Conservation (phyloP, 2,113 vertebrate species). For the Paraplagusia blochii region DNA sequence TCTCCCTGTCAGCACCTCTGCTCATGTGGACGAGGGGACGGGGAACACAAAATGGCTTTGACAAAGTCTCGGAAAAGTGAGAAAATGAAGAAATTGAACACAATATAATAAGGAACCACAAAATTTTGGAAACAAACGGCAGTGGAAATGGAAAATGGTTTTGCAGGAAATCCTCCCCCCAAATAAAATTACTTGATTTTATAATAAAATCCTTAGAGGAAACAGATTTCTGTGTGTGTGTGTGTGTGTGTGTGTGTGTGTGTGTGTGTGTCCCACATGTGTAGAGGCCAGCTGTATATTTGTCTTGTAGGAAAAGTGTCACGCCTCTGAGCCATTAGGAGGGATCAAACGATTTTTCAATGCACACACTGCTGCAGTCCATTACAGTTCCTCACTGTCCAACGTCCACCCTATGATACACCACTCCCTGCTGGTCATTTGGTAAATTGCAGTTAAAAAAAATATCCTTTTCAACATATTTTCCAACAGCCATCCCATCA, state of each 20-base stretch:
- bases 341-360: slow-evolving; percentile 13
- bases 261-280: background rate
- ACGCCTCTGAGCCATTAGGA: background rate
- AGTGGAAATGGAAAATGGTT: background rate
- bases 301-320: slow-evolving; percentile 2
- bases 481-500: slow-evolving; percentile 1
- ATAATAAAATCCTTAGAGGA: background rate
- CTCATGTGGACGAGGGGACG: slow-evolving; percentile 27
- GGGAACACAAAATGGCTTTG: slow-evolving; percentile 12
- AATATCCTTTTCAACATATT: no score
- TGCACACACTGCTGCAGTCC: background rate
- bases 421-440: slow-evolving; percentile 58
- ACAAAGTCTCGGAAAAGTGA: slow-evolving; percentile 11
- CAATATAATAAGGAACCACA: background rate
- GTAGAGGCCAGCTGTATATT: background rate
- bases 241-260: slow-evolving; percentile 3
- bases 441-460: slow-evolving; percentile 12
- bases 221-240: background rate
- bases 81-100: background rate
- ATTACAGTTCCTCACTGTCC: slow-evolving; percentile 6
- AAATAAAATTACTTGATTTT: background rate
- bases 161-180: background rate
- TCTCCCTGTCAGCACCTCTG: slow-evolving; percentile 24
- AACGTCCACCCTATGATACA: slow-evolving; percentile 22
- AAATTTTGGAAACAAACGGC: background rate